Conservation (phyloP, 2,888 invertebrate genomes). For the Pharmacophagus antenor region DNA sequence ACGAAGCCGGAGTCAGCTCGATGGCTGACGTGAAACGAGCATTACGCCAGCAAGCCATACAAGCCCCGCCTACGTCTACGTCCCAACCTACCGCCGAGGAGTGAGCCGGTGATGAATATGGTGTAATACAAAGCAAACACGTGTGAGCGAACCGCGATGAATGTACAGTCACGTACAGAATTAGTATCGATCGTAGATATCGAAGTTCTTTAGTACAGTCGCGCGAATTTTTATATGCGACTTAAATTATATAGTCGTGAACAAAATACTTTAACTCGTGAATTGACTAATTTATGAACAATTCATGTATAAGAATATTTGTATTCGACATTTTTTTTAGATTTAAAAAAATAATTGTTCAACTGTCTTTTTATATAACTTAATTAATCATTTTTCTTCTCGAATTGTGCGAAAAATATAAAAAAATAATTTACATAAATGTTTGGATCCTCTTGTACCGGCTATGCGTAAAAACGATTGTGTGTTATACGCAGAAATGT, state of each 20-base stretch:
- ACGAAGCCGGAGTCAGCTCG: conserved; percentile 88
- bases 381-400: too few relatives aligned
- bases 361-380: too few relatives aligned
- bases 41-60: conserved; percentile 46
- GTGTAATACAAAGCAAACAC: neutral
- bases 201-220: neutral
- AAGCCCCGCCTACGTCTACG: conserved; percentile 43
- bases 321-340: too few relatives aligned
- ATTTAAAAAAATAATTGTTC: too few relatives aligned
- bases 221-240: neutral
- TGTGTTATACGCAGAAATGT: neutral
- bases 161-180: neutral
- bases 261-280: conserved; percentile 6
- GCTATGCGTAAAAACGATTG: neutral
- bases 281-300: too few relatives aligned
- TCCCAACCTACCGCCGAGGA: conserved; percentile 56
- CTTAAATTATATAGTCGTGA: conserved; percentile 3
- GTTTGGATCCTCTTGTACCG: neutral
- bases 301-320: too few relatives aligned
- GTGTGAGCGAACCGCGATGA: conserved; percentile 1
- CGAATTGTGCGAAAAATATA: neutral
- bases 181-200: neutral
- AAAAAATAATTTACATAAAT: neutral
- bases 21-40: conserved; percentile 83
- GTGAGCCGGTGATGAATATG: conserved; percentile 35